Base-by-base conservation (phyloP, 2,888 invertebrate genomes). In the Atrina japonica region DNA sequence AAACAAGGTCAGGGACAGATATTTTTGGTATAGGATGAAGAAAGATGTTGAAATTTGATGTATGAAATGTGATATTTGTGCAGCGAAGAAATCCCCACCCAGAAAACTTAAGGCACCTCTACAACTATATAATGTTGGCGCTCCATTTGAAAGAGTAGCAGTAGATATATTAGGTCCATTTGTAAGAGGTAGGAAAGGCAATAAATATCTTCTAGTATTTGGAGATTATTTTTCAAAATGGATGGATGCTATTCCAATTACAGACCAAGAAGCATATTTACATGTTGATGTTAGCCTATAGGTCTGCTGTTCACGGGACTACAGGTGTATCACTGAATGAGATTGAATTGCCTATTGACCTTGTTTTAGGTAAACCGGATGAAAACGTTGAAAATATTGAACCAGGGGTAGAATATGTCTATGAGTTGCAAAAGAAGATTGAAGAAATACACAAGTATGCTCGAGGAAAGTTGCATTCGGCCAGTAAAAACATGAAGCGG, bases 201-300 rank as follows among this genome's bases (percentile, higher is more conserved):
- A 75, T 29, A 55, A 27, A 43, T 78, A 66, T 45, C 21, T 80
- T 0, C 45, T 76, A 27, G 70, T 78, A 6, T 27, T 77, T 29
- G 70, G 43, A 11, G 78, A 77, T 55, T 73, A 71, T 58, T 80
- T 76, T 49, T 65, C 73, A 9, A 75, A 76, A 47, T 80, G 66
- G 60, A 50, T 59, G 3, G 64, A 67, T 16, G 71, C 76, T 1
- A 27, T 65, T 16, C 66, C 80, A 9, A 25, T 80, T 2, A 25
- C 27, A 29, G 70, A 80, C 50, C 68, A 76, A 49, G 68, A 78
- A 47, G 73, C 78, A 52, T 73, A 60, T 60, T 11, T 60, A 60
- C 29, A 18, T 60, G 16, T 18, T 60, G 21, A 60, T 60, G 60
- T 59, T 43, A 27, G 59, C 59, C 14, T 59, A 59, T 41, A 60